Percentiles rank a stretch among this genome's conserved stretches.
Conservation (phyloP, 1,140 invertebrate genomes). For the Lethrus apterus region DNA sequence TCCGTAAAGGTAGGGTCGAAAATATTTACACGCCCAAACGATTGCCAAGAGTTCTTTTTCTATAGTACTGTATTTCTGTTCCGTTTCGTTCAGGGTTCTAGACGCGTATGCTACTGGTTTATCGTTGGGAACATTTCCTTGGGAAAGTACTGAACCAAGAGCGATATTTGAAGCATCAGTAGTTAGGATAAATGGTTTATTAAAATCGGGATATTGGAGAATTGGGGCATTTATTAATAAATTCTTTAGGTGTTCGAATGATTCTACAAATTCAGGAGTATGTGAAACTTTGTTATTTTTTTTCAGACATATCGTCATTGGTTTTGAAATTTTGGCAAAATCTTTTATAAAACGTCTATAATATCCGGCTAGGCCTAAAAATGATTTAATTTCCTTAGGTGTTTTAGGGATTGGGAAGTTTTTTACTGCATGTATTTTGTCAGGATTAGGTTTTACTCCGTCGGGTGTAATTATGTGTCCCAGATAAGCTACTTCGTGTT, state of each 20-base stretch:
- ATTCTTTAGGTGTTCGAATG: no score
- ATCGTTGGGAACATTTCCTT: slow-evolving; percentile 26
- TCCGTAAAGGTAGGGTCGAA: slow-evolving; percentile 18
- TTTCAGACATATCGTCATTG: slow-evolving; percentile 35
- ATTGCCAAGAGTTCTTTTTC: slow-evolving; percentile 17
- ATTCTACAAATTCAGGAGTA: no score
- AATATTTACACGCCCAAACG: slow-evolving; percentile 16
- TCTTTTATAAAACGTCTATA: slow-evolving; percentile 20
- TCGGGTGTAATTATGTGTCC: slow-evolving; percentile 17
- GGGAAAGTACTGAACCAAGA: slow-evolving; percentile 31
- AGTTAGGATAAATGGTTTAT: slow-evolving; percentile 30
- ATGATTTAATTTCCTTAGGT: slow-evolving; percentile 19
- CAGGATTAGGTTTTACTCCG: slow-evolving; percentile 19
- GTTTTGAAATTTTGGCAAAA: slow-evolving; percentile 35
- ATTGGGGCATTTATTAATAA: slow-evolving; percentile 17
- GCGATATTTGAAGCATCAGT: slow-evolving; percentile 34
- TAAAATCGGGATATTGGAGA: slow-evolving; percentile 30
- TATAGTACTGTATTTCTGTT: slow-evolving; percentile 14
- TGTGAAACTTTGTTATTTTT: slow-evolving; percentile 26
- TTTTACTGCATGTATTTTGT: slow-evolving; percentile 20
- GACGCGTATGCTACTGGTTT: slow-evolving; percentile 12
- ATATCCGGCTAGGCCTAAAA: slow-evolving; percentile 19
- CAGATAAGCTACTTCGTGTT: slow-evolving; percentile 15
- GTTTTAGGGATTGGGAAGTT: slow-evolving; percentile 21
- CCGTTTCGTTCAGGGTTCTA: slow-evolving; percentile 14